Evolutionary conservation across 2,113 vertebrate species (phyloP).

Genomic region (Caretta caretta): DNA sequence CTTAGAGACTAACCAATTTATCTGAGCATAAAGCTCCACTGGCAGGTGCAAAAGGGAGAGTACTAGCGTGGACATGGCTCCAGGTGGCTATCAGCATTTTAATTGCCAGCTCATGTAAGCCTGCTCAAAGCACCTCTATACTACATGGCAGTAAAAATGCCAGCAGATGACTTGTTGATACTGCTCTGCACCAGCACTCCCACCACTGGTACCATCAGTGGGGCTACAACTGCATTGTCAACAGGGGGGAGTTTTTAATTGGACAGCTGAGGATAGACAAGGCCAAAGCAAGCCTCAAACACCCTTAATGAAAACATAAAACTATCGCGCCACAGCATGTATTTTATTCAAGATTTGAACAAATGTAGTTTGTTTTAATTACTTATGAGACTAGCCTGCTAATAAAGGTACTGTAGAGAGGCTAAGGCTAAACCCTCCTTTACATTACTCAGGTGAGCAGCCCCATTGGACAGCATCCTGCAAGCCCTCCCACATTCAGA

Average conservation of each 20-base stretch:
- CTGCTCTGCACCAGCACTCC: background rate
- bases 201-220: background rate
- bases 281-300: no score
- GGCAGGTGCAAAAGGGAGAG: background rate
- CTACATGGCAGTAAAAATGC: background rate
- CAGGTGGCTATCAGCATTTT: background rate
- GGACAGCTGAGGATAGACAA: background rate
- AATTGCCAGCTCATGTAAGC: no score
- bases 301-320: no score
- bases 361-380: background rate
- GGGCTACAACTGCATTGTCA: background rate
- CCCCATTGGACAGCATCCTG: background rate
- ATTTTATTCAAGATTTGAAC: background rate
- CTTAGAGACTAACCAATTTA: no score
- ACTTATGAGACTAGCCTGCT: background rate
- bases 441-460: background rate
- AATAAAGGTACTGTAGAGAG: background rate
- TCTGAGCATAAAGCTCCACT: background rate
- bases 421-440: background rate
- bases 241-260: background rate
- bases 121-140: background rate
- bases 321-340: no score
- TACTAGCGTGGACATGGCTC: background rate
- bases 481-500: background rate
- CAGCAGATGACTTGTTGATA: background rate